Base-by-base conservation (phyloP, 1,140 invertebrate genomes). In the Leucophenga varia region DNA sequence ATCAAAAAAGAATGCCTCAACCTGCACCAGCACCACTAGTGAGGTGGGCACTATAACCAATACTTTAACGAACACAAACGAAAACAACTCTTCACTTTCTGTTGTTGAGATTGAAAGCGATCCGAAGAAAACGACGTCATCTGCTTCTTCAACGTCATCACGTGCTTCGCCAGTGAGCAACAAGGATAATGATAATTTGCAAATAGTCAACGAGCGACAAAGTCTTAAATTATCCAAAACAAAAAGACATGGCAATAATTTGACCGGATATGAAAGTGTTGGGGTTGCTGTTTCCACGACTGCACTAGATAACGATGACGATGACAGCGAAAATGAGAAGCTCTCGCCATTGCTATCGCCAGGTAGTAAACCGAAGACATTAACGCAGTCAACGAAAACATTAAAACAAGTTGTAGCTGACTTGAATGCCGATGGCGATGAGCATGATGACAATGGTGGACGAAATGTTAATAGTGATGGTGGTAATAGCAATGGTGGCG, bases 281-380 rank as follows among this genome's bases (percentile, higher is more conserved):
- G 3, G 14, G 16, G 16, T 2, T 3, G 10, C 22, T 25, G 22
- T 25, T 25, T 6, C 5, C 22, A 6, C 22, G 10, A 10, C 22
- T 5, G 10, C 22, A 25, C 5, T 25, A 49, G 70, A 80, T 52
- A 79, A 78, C 28, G 78, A 81, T 41, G 87, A 88, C 67, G 86
- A 87, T 56, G 88, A 90, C 59, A 90, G 88, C 58, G 89, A 91
- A 72, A 85, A 85, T 18, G 88, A 91, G 69, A 85, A 89, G 59
- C 72, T 90, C 16, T 90, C 88, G 22, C 88, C 88, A 4, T 72
- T 90, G 3, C 77, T 90, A 5, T 83, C 84, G 30, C 79, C 80
- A 3, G 71, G 76, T 36, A 81, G 52, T 28, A 61, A 64, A 44
- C 55, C 40, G 43, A 57, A 63, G 31, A 42, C 38, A 21, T 6